Conservation (phyloP, 2,888 invertebrate genomes). For the Parascotia fuliginaria region DNA sequence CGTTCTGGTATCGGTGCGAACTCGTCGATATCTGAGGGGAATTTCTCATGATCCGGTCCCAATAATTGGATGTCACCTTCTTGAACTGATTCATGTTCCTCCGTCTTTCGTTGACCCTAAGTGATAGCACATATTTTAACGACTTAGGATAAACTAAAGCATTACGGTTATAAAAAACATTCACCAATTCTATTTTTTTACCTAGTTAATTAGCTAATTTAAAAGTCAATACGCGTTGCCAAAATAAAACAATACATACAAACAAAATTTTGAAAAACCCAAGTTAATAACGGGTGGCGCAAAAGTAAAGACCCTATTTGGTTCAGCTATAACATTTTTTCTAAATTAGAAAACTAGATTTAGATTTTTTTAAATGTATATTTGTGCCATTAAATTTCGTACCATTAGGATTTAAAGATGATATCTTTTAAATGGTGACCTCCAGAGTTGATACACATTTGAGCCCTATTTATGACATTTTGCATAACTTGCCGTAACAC, state of each 20-base stretch:
- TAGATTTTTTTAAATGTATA: too few relatives aligned
- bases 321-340: too few relatives aligned
- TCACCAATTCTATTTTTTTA: not conserved
- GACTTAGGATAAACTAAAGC: too few relatives aligned
- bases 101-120: conserved; percentile 30
- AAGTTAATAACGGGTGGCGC: too few relatives aligned
- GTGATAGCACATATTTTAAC: not conserved
- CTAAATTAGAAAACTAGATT: too few relatives aligned
- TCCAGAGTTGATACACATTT: too few relatives aligned
- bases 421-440: too few relatives aligned
- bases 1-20: conserved; percentile 54
- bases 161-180: not conserved
- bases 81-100: conserved; percentile 37
- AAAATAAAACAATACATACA: not conserved
- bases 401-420: too few relatives aligned
- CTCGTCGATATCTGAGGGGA: conserved; percentile 63
- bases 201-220: not conserved
- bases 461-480: too few relatives aligned
- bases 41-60: conserved; percentile 52
- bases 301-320: too few relatives aligned
- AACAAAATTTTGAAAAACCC: not conserved
- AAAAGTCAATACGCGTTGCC: not conserved
- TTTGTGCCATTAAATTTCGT: too few relatives aligned
- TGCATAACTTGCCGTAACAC: too few relatives aligned
- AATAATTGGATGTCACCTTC: conserved; percentile 45